These are phyloP conservation scores for Papilio dardanus DNA, from an alignment of 1,140 invertebrate genomes.

Conservation along the genomic window DNA sequence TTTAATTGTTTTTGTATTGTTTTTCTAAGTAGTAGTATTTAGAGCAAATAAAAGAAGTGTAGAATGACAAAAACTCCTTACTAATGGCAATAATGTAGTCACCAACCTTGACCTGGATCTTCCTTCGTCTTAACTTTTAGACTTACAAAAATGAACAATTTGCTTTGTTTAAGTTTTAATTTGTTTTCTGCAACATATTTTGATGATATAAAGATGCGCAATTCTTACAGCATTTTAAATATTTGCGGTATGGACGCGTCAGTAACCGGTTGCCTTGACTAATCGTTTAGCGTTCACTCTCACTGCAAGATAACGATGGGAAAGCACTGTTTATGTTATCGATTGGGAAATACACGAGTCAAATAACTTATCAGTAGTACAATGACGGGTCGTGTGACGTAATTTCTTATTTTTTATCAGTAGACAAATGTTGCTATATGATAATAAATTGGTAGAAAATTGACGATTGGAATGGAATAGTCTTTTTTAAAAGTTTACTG, in stretches of 20 bases:
- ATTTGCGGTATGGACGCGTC: not conserved
- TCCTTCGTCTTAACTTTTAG: not conserved
- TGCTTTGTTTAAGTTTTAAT: too few species aligned
- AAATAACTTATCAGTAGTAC: not conserved
- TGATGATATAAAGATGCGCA: conserved; percentile 15
- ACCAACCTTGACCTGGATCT: not conserved
- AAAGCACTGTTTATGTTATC: conserved; percentile 7
- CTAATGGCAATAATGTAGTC: not conserved
- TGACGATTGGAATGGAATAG: too few species aligned
- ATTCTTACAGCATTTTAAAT: conserved; percentile 11
- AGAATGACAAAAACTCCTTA: not conserved
- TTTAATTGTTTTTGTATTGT: not conserved
- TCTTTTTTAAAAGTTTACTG: too few species aligned
- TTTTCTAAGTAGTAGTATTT: too few species aligned
- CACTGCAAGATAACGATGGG: conserved; percentile 23
- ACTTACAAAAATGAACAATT: not conserved
- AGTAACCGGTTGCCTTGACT: conserved; percentile 22
- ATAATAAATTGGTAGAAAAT: too few species aligned
- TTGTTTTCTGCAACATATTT: not conserved
- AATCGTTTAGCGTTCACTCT: conserved; percentile 26
- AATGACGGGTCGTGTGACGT: not conserved
- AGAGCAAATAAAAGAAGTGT: not conserved
- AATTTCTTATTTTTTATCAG: not conserved
- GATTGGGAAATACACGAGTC: not conserved
- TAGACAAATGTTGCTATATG: not conserved